Base-by-base conservation (phyloP, 1,140 invertebrate species). In the Achatina immaculata region DNA sequence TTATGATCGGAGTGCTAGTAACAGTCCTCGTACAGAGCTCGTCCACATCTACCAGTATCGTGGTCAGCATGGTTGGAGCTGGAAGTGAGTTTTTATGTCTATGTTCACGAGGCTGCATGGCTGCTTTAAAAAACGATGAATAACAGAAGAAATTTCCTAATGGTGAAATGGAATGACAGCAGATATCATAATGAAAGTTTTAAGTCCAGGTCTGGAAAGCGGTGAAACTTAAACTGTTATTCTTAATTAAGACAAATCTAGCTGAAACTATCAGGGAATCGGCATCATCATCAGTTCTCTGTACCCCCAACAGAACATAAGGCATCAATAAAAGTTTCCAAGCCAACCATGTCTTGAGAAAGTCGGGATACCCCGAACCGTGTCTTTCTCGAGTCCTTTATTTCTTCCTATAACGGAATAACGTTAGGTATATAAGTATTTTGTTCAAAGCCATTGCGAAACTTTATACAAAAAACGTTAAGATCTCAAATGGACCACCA, bases 1-100 rank as follows among this genome's bases (percentile, higher is more conserved):
- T 93, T 38, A 93, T 94, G 92, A 92, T 94, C 34, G 94, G 94
- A 21, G 92, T 94, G 31, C 84, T 94, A 78, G 92, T 92, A 1
- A 94, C 94, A 1, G 93, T 94, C 0, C 85, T 94, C 0, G 91
- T 94, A 0, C 94, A 94, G 87, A 93, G 92, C 82, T 93, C 93
- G 7, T 93, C 93, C 4, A 94, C 94, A 0, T 92, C 93, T 2
- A 94, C 93, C 0, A 94, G 93, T 4, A 93, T 94, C 45, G 89
- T 94, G 28, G 93, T 94, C 21, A 92, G 92, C 65, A 93, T 94
- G 93, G 93, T 94, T 9, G 92, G 92, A 0, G 91, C 93, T 31
- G 88, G 88, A 66, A 87, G 93, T 94, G 88, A 92, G 91, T 71
- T 19, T 34, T 24, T 19, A 42, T 16, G 14, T 4, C 34, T 34